Percentiles rank a stretch among this genome's conserved stretches.
phyloP scores from a whole-genome alignment of 23 tunicate genomes.

The Botrylloides violaceus region DNA sequence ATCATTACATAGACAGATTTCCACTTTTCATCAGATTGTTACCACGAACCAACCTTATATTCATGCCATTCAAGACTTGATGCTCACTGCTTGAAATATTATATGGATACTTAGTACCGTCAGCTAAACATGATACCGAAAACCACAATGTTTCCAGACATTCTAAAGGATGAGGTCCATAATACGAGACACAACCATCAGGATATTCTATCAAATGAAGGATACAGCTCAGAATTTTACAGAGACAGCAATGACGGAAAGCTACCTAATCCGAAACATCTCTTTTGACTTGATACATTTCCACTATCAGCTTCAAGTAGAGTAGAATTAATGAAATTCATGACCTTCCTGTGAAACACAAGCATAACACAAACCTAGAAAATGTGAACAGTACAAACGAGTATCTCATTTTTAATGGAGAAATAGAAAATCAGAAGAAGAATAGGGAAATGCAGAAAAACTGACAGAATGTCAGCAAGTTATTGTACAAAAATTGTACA shows the following conservation, averaged over 20 bases:
- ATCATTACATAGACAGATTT: too few species aligned
- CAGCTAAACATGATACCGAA: slow-evolving; percentile 10
- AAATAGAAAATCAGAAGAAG: too few species aligned
- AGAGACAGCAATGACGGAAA: not conserved
- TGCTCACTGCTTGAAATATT: not conserved
- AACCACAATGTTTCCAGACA: slow-evolving; percentile 29
- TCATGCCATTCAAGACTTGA: not conserved
- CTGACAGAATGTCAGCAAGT: too few species aligned
- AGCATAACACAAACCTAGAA: too few species aligned
- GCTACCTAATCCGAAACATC: slow-evolving; percentile 15
- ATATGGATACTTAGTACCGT: slow-evolving; percentile 17
- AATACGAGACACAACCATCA: slow-evolving; percentile 7
- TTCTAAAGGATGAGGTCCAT: slow-evolving; percentile 5
- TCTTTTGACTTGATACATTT: not conserved
- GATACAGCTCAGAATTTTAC: not conserved
- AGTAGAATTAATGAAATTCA: too few species aligned
- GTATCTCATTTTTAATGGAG: too few species aligned
- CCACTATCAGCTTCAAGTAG: slow-evolving; percentile 22
- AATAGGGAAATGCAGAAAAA: too few species aligned
- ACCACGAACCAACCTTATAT: not conserved
- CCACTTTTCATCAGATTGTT: too few species aligned
- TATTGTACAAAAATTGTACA: too few species aligned
- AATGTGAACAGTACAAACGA: too few species aligned
- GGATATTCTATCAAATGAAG: slow-evolving; percentile 18
- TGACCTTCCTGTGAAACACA: too few species aligned